These are phyloP conservation scores for Bos indicus DNA, from an alignment of 2,113 vertebrate genomes.

Conservation along the genomic window DNA sequence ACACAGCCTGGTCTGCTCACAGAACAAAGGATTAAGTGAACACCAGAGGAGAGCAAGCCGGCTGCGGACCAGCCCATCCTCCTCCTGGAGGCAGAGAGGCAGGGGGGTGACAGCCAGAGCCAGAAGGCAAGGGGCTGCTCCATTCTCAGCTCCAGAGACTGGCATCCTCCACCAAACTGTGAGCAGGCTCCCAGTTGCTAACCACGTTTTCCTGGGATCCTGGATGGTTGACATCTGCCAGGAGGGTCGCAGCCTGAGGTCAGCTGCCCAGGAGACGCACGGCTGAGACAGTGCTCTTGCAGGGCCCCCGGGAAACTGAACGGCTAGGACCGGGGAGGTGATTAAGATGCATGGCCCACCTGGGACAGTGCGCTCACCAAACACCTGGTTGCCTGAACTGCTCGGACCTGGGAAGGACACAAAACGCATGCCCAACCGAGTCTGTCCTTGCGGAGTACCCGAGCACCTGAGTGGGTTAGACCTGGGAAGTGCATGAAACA, in stretches of 20 bases:
- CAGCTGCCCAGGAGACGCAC: neutral
- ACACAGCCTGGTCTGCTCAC: neutral
- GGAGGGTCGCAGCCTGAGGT: neutral
- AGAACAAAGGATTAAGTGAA: neutral
- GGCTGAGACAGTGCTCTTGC: neutral
- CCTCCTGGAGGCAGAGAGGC: neutral
- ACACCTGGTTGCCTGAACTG: neutral
- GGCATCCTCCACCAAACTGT: neutral
- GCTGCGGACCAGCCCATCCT: neutral
- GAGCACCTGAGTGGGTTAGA: accelerated
- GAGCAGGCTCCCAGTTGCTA: neutral
- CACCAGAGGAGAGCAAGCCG: neutral
- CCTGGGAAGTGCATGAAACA: neutral
- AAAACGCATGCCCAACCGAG: neutral
- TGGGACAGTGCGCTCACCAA: neutral
- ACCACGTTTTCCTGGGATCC: neutral
- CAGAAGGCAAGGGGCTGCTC: neutral
- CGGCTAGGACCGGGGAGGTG: neutral
- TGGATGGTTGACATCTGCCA: neutral
- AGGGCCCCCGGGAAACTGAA: neutral
- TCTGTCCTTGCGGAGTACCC: neutral
- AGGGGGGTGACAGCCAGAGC: neutral
- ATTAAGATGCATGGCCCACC: neutral
- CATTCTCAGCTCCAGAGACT: neutral
- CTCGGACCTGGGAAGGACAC: neutral